Evolutionary conservation across 2,888 invertebrate species (phyloP).

Genomic region (Caenorhabditis plicata): DNA sequence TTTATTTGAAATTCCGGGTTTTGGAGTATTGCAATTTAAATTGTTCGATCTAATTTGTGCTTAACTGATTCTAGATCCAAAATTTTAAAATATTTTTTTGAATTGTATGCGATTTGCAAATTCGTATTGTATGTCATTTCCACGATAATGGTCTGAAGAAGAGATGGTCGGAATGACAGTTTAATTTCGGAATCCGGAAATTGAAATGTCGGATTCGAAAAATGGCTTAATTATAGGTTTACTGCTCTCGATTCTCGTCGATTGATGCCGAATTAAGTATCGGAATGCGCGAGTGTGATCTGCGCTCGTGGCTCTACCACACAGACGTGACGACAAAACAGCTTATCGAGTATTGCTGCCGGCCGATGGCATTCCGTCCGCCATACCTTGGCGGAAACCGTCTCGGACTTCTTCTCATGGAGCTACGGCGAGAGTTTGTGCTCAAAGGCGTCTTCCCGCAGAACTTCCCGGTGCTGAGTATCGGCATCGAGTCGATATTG

Average conservation of each 20-base stretch:
- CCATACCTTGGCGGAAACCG: conserved; percentile 64
- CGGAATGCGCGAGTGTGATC: conserved; percentile 63
- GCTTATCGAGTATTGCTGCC: conserved; percentile 55
- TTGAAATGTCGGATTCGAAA: no score
- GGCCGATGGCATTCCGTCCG: conserved; percentile 62
- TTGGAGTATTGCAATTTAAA: no score
- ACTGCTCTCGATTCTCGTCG: conserved; percentile 58
- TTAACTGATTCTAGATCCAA: no score
- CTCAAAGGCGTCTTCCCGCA: conserved; percentile 56
- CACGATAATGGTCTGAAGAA: no score
- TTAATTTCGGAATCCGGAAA: no score
- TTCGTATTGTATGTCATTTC: no score
- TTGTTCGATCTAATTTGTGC: no score
- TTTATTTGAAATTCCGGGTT: no score
- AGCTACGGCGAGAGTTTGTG: conserved; percentile 61
- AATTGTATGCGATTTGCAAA: no score
- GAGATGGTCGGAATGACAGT: no score
- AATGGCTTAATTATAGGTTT: conserved; percentile 42
- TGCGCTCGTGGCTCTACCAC: conserved; percentile 48
- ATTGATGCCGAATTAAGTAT: conserved; percentile 57
- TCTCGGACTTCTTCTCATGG: conserved; percentile 63
- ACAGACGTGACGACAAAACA: conserved; percentile 49
- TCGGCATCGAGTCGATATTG: conserved; percentile 54
- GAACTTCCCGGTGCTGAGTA: conserved; percentile 54
- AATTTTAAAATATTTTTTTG: no score